Conservation (phyloP, 2,113 vertebrate species). For the Dasyprocta punctata region DNA sequence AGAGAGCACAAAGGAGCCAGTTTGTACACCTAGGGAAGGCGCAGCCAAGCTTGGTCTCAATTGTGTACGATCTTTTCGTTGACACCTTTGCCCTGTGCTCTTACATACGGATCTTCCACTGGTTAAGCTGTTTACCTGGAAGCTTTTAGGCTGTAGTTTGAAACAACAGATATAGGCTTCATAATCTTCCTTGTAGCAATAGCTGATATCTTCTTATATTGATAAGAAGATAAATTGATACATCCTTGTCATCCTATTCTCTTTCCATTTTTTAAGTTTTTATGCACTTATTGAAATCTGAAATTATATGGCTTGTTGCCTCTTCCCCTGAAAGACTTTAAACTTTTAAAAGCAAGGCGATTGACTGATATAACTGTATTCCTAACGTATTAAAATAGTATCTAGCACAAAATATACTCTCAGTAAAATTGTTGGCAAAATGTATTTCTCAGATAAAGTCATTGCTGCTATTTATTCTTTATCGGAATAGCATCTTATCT, state of each 20-base stretch:
- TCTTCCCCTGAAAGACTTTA: background rate
- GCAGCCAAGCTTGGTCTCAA: background rate
- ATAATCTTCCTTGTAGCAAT: background rate
- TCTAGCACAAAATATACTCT: background rate
- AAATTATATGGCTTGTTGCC: background rate
- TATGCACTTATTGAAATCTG: background rate
- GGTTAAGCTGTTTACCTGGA: background rate
- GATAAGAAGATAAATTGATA: background rate
- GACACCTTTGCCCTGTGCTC: background rate
- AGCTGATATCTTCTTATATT: background rate
- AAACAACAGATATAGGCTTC: background rate
- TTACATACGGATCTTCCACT: background rate
- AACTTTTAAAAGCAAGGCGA: background rate
- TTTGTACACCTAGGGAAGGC: background rate
- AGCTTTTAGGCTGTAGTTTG: background rate
- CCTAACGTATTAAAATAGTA: background rate
- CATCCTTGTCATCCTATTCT: background rate
- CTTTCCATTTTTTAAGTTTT: background rate
- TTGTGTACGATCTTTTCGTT: background rate
- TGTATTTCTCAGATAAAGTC: background rate
- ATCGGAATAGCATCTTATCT: background rate
- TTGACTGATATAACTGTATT: background rate
- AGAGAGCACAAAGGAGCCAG: background rate
- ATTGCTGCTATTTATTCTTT: background rate
- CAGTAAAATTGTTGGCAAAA: background rate